Percentiles rank a stretch among this genome's conserved stretches.
Evolutionary conservation across 2,888 invertebrate species (phyloP).

Genomic region (Drosophila cracens): DNA sequence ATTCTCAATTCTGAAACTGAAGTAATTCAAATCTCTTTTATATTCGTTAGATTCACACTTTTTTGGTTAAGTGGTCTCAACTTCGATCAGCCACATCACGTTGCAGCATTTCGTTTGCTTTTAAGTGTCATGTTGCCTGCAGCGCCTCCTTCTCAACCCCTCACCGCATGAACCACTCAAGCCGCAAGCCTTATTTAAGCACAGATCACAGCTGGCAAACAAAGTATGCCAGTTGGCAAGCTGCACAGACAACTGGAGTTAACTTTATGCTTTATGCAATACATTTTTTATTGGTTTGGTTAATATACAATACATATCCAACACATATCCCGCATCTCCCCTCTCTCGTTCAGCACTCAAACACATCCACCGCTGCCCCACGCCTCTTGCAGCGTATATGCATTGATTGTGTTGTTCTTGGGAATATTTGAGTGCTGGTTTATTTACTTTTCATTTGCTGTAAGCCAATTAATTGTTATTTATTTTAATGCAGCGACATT

Average conservation of each 20-base stretch:
- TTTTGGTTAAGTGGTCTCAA: constrained; percentile 3
- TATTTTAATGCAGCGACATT: constrained; percentile 66
- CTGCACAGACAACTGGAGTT: constrained; percentile 35
- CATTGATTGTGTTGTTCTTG: constrained; percentile 34
- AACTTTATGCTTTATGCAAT: constrained; percentile 26
- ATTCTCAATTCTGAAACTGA: background rate
- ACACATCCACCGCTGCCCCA: fast-evolving
- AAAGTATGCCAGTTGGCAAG: constrained; percentile 9
- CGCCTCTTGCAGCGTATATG: constrained; percentile 29
- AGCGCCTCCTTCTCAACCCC: background rate
- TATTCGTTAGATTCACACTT: background rate
- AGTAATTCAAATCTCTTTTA: background rate
- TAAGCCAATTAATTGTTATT: constrained; percentile 78
- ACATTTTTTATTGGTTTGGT: constrained; percentile 30
- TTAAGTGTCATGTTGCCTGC: background rate
- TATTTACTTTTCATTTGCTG: constrained; percentile 55
- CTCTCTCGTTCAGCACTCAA: background rate
- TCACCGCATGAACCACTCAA: background rate
- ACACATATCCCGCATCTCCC: background rate
- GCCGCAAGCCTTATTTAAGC: background rate
- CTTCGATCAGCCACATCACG: constrained; percentile 50
- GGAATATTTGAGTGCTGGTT: constrained; percentile 23
- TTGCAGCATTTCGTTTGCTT: constrained; percentile 46
- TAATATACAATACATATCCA: constrained; percentile 33
- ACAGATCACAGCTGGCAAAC: constrained; percentile 17